These are phyloP conservation scores for Ahaetulla prasina DNA, from an alignment of 2,113 vertebrate genomes.

Conservation along the genomic window DNA sequence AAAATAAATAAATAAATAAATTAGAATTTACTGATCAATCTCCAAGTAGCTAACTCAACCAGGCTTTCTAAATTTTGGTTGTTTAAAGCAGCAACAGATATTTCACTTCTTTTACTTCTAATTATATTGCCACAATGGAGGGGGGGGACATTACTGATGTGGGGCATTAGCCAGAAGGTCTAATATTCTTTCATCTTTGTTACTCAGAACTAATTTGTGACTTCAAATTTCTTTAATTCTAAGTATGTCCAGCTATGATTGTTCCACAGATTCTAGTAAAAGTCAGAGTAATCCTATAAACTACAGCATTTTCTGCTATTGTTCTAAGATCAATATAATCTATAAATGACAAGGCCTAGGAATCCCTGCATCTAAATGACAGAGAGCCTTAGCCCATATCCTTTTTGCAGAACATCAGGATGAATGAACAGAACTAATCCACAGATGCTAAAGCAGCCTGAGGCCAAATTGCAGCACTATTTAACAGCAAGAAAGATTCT, in stretches of 20 bases:
- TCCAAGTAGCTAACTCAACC: neutral
- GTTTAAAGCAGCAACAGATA: neutral
- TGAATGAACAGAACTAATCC: slow-evolving; percentile 24
- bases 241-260: neutral
- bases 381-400: slow-evolving; percentile 1
- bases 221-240: neutral
- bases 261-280: neutral
- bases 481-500: slow-evolving; percentile 54
- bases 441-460: slow-evolving; percentile 56
- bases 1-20: too few relatives aligned
- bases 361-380: neutral
- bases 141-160: neutral
- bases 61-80: neutral
- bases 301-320: neutral
- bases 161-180: neutral
- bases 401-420: neutral
- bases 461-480: slow-evolving; percentile 52
- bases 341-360: neutral
- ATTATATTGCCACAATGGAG: neutral
- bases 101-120: neutral
- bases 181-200: neutral
- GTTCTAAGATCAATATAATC: neutral
- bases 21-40: neutral
- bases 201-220: neutral
- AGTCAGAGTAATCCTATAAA: neutral